These are phyloP conservation scores for Bellardia pandia DNA, from an alignment of 2,888 invertebrate genomes.

Conservation along the genomic window DNA sequence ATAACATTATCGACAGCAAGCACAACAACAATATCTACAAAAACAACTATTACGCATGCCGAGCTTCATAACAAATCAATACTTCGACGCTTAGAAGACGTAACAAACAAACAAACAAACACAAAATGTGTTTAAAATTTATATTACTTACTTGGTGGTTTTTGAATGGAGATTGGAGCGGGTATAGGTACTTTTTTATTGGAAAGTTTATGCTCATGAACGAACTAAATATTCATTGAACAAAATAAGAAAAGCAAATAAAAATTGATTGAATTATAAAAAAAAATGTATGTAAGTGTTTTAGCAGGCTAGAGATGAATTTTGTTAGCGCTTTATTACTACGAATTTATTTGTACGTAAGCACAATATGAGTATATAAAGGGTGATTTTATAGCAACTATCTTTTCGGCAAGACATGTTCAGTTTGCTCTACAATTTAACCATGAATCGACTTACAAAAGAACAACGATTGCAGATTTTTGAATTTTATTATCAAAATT, in stretches of 20 bases:
- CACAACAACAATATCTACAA: neutral
- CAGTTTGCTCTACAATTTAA: no score
- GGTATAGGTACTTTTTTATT: constrained; percentile 25
- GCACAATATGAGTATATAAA: no score
- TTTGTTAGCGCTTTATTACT: no score
- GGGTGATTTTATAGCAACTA: no score
- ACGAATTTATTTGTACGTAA: no score
- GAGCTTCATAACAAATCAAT: constrained; percentile 48
- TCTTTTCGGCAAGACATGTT: no score
- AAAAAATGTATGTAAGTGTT: neutral
- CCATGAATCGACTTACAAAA: no score
- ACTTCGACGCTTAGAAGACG: neutral
- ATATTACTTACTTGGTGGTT: constrained; percentile 9
- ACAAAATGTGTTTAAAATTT: constrained; percentile 23
- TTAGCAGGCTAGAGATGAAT: no score
- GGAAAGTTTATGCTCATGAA: constrained; percentile 29
- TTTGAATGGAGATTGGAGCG: constrained; percentile 30
- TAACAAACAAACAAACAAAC: neutral
- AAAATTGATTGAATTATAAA: constrained; percentile 13
- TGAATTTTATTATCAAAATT: no score
- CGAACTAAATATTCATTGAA: neutral
- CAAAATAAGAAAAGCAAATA: constrained; percentile 1
- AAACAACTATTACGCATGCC: constrained; percentile 58
- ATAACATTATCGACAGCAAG: neutral
- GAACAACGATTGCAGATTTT: no score